These are phyloP conservation scores for Poicephalus gulielmi DNA, from an alignment of 2,113 vertebrate genomes.

Conservation along the genomic window DNA sequence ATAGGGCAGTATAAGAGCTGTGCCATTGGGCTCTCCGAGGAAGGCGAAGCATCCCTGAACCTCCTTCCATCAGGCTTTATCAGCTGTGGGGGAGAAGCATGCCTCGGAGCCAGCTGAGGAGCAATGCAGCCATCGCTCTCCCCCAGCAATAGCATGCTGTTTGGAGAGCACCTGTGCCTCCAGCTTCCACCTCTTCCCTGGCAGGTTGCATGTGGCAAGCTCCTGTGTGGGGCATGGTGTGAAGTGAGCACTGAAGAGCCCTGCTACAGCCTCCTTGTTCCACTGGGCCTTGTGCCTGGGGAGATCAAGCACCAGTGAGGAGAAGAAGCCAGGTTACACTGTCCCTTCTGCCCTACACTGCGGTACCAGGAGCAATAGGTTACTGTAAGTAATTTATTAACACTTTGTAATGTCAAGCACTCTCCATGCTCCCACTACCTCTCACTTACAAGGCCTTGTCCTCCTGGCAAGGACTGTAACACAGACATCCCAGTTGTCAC, in stretches of 20 bases:
- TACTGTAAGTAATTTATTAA: not conserved
- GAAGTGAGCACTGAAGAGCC: not conserved
- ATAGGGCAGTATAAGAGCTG: not conserved
- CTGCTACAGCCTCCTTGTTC: not conserved
- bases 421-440: not conserved
- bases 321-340: not conserved
- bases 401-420: not conserved
- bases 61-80: not conserved
- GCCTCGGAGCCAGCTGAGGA: not conserved
- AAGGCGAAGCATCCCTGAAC: not conserved
- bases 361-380: not conserved
- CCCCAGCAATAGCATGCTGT: not conserved
- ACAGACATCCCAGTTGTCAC: not conserved
- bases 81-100: accelerated
- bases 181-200: not conserved
- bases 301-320: not conserved
- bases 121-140: not conserved
- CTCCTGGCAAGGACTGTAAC: not conserved
- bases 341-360: not conserved
- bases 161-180: not conserved
- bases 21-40: not conserved
- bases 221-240: accelerated
- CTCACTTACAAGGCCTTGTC: not conserved
- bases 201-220: accelerated
- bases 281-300: not conserved